Conservation (phyloP, 2,113 vertebrate genomes). For the Dolichallabes microphthalmus region DNA sequence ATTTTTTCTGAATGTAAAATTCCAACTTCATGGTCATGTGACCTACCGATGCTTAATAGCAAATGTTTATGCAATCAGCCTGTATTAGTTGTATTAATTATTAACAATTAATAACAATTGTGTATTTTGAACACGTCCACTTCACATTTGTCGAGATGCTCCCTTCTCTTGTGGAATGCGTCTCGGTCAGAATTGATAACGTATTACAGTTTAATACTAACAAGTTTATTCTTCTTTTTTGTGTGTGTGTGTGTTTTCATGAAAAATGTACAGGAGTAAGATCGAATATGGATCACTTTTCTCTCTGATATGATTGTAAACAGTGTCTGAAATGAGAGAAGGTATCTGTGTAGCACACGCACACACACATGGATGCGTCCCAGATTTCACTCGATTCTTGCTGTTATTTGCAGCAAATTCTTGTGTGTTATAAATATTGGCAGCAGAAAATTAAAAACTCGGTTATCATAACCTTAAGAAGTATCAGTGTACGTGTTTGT, state of each 20-base stretch:
- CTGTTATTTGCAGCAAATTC: background rate
- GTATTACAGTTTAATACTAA: background rate
- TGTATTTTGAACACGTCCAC: background rate
- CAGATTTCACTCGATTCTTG: background rate
- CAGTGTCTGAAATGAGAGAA: constrained; percentile 1
- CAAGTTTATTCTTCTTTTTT: background rate
- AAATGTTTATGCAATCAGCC: too few species aligned
- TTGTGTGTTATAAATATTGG: background rate
- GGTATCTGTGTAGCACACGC: background rate
- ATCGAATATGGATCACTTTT: background rate
- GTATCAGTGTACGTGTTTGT: background rate
- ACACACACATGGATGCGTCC: background rate
- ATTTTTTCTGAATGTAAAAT: too few species aligned
- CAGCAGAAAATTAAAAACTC: background rate
- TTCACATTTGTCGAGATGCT: background rate
- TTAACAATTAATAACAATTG: too few species aligned
- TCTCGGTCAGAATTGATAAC: too few species aligned
- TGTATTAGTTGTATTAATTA: too few species aligned
- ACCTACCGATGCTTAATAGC: background rate
- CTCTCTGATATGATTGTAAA: background rate
- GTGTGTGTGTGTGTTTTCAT: background rate
- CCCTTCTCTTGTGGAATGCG: background rate
- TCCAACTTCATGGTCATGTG: background rate
- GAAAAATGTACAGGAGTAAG: background rate
- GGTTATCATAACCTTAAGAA: constrained; percentile 31